These are phyloP conservation scores for Mystacides longicornis DNA, from an alignment of 2,888 invertebrate species.

Conservation along the genomic window DNA sequence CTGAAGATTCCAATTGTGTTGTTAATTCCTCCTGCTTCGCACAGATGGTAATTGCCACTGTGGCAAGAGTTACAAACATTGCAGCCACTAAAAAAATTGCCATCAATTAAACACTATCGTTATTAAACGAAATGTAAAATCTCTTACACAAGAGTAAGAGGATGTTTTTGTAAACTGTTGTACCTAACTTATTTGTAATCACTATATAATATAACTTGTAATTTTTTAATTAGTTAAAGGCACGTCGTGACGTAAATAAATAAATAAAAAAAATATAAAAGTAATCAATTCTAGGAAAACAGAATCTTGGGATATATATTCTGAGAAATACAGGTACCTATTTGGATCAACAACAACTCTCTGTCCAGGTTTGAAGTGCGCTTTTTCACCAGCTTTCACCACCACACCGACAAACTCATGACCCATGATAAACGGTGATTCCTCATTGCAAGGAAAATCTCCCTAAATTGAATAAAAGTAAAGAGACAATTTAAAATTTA, in stretches of 20 bases:
- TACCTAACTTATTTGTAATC: no score
- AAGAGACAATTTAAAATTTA: no score
- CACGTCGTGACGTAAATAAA: background rate
- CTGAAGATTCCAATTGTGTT: conserved; percentile 57
- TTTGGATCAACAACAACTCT: conserved; percentile 64
- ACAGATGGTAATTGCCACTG: conserved; percentile 57
- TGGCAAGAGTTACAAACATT: conserved; percentile 55
- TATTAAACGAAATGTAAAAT: no score
- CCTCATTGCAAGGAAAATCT: conserved; percentile 54
- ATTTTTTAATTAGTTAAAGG: no score
- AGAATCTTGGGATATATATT: no score
- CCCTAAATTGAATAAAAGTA: conserved; percentile 52
- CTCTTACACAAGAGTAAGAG: background rate
- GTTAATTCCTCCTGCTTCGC: conserved; percentile 51
- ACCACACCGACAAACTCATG: conserved; percentile 63
- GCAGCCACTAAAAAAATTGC: conserved; percentile 49
- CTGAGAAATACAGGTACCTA: no score
- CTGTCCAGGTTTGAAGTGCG: conserved; percentile 56
- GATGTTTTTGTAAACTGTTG: background rate
- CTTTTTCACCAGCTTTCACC: conserved; percentile 48
- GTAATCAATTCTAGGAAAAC: conserved; percentile 17
- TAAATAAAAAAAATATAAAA: background rate
- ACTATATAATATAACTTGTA: no score
- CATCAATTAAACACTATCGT: no score
- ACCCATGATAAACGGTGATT: conserved; percentile 50